Base-by-base conservation (phyloP, 2,113 vertebrate species). In the Leucosticte australis region DNA sequence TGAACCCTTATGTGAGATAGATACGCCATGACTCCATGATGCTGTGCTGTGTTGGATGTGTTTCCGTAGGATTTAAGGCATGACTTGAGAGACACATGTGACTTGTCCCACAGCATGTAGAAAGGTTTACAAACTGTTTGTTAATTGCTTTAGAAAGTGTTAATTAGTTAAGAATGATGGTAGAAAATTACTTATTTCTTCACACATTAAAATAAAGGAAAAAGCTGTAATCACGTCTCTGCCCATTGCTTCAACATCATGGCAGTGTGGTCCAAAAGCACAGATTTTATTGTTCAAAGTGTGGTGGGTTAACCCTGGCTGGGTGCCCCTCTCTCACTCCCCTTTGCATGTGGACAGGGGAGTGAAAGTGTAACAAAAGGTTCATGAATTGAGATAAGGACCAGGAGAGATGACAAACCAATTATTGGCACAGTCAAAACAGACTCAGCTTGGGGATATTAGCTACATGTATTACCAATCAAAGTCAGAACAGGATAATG, bases 361-460 rank as follows among this genome's bases (percentile, higher is more conserved):
- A 80, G 10, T 33, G 31, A 37, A 81, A 57, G 15, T 13, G 7
- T 33, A 37, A 28, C 15, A 46, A 73, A 73, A 31, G 12, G 15
- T 44, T 28, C 15, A 37, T 33, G 31, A 3, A 20, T 33, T 50
- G 42, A 73, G 22, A 23, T 23, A n/a, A 50, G 27, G 31, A 44
- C 15, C 0, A 0, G 12, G 22, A 73, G 27, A 15, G 19, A 52
- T 44, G 15, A 57, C 60, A 44, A 73, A 37, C 4, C 4, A 20
- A 8, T 33, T 33, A 28, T 7, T 12, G 7, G 33, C 37, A 15
- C 8, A 50, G 4, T 11, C 17, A 52, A 50, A 52, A 37, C 15
- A 28, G 27, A 12, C 10, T 28, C 2, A 5, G 1, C 6, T 19
- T 57, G 31, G 31, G 10, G 10, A 28, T 44, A 37, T 65, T 42